Conservation (phyloP, 2,888 invertebrate genomes). For the Lampropteryx suffumata region DNA sequence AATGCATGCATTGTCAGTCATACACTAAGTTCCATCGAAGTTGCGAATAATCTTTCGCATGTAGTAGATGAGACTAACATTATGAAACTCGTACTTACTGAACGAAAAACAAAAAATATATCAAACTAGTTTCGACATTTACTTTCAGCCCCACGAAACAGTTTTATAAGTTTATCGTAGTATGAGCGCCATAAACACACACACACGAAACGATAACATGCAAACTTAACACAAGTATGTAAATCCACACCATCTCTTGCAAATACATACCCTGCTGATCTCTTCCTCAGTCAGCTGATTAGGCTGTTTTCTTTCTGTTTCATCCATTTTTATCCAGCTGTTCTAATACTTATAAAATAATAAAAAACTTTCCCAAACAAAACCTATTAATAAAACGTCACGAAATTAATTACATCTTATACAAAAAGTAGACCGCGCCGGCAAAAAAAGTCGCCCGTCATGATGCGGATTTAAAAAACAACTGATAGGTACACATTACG, state of each 20-base stretch:
- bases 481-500: conserved; percentile 71
- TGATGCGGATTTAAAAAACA: conserved; percentile 76
- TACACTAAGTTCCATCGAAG: too few species aligned
- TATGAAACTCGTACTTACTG: too few species aligned
- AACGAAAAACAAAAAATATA: too few species aligned
- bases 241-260: conserved; percentile 11
- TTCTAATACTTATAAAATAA: conserved; percentile 12
- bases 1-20: too few species aligned
- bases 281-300: conserved; percentile 73
- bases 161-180: not conserved
- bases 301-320: conserved; percentile 52
- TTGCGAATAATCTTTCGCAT: too few species aligned
- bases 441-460: conserved; percentile 67
- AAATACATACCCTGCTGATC: conserved; percentile 65
- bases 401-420: conserved; percentile 41
- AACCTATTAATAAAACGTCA: conserved; percentile 39
- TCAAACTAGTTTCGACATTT: not conserved
- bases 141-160: not conserved
- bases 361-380: conserved; percentile 26
- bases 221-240: conserved; percentile 4
- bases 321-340: conserved; percentile 47
- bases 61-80: too few species aligned
- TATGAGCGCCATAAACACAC: conserved; percentile 6
- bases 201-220: conserved; percentile 18
- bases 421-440: conserved; percentile 39